phyloP scores from a whole-genome alignment of 2,888 invertebrate genomes.

The Drosophila cracens region DNA sequence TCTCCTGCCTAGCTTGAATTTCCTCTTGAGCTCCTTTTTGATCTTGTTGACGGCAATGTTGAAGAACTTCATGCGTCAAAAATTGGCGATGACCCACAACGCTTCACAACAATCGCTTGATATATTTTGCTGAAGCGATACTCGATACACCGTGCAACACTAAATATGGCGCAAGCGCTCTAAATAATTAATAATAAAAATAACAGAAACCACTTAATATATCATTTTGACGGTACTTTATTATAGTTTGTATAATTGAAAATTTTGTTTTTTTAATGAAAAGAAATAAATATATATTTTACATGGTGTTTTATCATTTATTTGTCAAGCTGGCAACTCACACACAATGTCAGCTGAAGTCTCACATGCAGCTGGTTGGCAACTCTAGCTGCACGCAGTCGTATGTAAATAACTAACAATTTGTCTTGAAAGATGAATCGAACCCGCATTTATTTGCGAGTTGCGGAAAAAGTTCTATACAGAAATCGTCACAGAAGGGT shows the following conservation, averaged over 20 bases:
- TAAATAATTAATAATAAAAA: not conserved
- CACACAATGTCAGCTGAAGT: not conserved
- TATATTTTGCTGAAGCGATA: not conserved
- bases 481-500: not conserved
- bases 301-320: not conserved
- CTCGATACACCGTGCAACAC: constrained; percentile 25
- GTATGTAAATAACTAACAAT: constrained; percentile 19
- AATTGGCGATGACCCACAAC: constrained; percentile 48
- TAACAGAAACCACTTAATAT: too few relatives aligned
- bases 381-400: constrained; percentile 19
- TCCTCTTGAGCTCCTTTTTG: constrained; percentile 89
- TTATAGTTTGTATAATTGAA: not conserved
- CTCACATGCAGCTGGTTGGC: constrained; percentile 2
- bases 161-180: not conserved
- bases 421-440: constrained; percentile 25
- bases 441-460: constrained; percentile 6
- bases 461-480: not conserved
- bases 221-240: too few relatives aligned
- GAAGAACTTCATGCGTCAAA: constrained; percentile 91
- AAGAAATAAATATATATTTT: not conserved
- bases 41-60: constrained; percentile 88
- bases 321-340: not conserved
- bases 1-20: constrained; percentile 86
- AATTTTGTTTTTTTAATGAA: not conserved
- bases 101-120: constrained; percentile 52